Conservation (phyloP, 2,797 vertebrate genomes). For the Triplophysa yarkandensis region DNA sequence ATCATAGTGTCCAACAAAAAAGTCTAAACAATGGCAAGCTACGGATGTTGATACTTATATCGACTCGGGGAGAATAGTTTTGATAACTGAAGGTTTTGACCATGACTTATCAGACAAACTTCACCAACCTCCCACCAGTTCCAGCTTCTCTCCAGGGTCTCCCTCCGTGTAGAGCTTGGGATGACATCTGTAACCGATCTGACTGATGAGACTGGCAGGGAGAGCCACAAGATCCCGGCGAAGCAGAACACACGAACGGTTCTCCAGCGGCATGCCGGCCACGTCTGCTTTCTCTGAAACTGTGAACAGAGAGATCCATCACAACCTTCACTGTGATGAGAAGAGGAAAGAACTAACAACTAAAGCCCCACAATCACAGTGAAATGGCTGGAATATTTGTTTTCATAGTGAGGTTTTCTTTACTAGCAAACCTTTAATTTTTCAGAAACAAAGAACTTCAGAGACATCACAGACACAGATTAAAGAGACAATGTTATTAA, state of each 20-base stretch:
- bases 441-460: too few species aligned
- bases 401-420: neutral
- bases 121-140: slow-evolving; percentile 90
- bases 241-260: slow-evolving; percentile 94
- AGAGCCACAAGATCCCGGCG: slow-evolving; percentile 94
- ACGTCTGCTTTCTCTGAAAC: slow-evolving; percentile 90
- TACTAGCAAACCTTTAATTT: too few species aligned
- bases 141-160: slow-evolving; percentile 97
- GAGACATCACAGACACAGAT: too few species aligned
- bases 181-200: slow-evolving; percentile 98
- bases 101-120: neutral
- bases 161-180: slow-evolving; percentile 98
- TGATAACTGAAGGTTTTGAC: too few species aligned
- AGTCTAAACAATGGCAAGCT: too few species aligned
- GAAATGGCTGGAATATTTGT: too few species aligned
- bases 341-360: too few species aligned
- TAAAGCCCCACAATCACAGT: too few species aligned
- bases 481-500: too few species aligned
- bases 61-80: too few species aligned
- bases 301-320: slow-evolving; percentile 54
- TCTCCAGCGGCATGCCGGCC: slow-evolving; percentile 83
- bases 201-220: slow-evolving; percentile 96
- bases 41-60: too few species aligned
- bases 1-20: too few species aligned
- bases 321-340: slow-evolving; percentile 40